phyloP scores from a whole-genome alignment of 2,797 vertebrate genomes.

The Petrocephalus sullivani region DNA sequence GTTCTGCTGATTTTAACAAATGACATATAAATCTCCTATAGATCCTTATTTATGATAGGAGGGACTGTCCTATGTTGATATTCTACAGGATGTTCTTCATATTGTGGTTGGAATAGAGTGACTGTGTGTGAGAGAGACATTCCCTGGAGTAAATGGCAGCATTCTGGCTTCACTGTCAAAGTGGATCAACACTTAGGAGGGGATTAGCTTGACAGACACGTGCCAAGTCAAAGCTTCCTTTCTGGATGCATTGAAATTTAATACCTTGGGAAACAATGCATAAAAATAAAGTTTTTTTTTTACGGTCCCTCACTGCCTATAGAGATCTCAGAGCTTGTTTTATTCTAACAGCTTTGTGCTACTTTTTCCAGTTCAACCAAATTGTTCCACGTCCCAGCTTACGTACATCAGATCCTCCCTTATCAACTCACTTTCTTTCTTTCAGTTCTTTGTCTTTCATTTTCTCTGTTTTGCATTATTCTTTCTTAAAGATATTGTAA shows the following conservation, averaged over 20 bases:
- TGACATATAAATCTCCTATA: background rate
- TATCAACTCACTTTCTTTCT: too few relatives aligned
- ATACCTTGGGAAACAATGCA: background rate
- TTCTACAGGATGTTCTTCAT: background rate
- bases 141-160: background rate
- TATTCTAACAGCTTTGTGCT: background rate
- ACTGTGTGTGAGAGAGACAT: conserved; percentile 17
- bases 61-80: background rate
- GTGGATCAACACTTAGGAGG: background rate
- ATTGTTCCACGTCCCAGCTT: background rate
- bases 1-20: background rate
- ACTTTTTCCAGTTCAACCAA: background rate
- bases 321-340: background rate
- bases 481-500: too few relatives aligned
- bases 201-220: background rate
- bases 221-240: conserved; percentile 15
- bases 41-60: background rate
- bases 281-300: background rate
- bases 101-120: background rate
- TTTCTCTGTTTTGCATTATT: too few relatives aligned
- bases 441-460: too few relatives aligned
- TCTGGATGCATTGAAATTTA: background rate
- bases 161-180: background rate
- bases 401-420: background rate
- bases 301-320: background rate